Conservation (phyloP, 2,888 invertebrate species). For the Tetheella fluctuosa region DNA sequence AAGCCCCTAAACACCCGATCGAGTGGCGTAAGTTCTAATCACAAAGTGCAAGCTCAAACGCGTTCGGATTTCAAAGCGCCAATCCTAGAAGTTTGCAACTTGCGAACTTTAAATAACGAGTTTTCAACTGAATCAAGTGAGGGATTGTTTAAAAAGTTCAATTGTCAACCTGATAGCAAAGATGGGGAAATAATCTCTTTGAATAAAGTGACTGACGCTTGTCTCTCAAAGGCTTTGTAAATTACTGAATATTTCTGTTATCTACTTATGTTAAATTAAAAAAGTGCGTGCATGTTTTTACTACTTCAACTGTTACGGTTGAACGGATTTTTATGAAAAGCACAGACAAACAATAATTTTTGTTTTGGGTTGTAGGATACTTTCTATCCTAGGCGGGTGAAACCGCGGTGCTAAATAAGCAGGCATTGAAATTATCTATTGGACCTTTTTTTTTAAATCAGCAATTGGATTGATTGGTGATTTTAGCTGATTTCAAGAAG, state of each 20-base stretch:
- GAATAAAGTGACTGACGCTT: not conserved
- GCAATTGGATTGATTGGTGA: too few species aligned
- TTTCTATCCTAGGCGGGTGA: too few species aligned
- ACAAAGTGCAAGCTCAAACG: slow-evolving; percentile 7
- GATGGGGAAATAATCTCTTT: not conserved
- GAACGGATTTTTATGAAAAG: too few species aligned
- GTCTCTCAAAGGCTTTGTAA: slow-evolving; percentile 1
- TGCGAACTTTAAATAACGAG: not conserved
- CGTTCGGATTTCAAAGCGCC: slow-evolving; percentile 1
- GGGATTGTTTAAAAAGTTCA: slow-evolving; percentile 1
- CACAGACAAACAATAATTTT: too few species aligned
- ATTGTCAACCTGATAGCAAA: not conserved
- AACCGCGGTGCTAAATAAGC: too few species aligned
- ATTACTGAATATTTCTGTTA: not conserved
- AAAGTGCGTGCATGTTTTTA: too few species aligned
- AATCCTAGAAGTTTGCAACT: not conserved
- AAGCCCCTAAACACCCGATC: slow-evolving; percentile 4
- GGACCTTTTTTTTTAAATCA: too few species aligned
- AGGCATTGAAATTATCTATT: too few species aligned
- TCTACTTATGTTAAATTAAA: too few species aligned
- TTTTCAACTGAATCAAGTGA: not conserved
- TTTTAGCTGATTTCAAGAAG: too few species aligned
- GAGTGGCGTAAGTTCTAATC: slow-evolving; percentile 1
- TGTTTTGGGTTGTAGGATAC: too few species aligned
- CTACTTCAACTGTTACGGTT: too few species aligned